A percentile compares a stretch with the other conserved stretches of the same genome.
These are phyloP conservation scores for Dasysyrphus tricinctus DNA, from an alignment of 2,888 invertebrate species.

Conservation along the genomic window DNA sequence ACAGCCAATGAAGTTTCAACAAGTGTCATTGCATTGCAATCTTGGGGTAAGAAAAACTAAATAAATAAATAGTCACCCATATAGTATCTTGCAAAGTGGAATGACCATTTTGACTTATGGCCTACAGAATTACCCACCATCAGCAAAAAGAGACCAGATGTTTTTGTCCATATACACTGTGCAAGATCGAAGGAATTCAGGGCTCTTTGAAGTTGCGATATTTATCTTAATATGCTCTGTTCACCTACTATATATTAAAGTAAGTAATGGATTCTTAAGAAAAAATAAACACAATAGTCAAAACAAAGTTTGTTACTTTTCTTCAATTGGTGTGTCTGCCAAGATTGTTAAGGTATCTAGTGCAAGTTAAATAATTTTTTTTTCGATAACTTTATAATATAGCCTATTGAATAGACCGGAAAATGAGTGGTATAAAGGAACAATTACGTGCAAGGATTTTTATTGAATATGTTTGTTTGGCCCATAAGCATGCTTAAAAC, in stretches of 20 bases:
- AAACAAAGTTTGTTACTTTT: too few relatives aligned
- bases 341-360: too few relatives aligned
- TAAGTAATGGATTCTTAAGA: neutral
- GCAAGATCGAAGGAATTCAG: conserved; percentile 3
- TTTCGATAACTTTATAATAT: too few relatives aligned
- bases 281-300: neutral
- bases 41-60: neutral
- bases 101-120: conserved; percentile 36
- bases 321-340: neutral
- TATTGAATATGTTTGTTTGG: too few relatives aligned
- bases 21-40: conserved; percentile 41
- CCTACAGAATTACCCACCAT: neutral
- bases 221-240: neutral
- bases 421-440: too few relatives aligned
- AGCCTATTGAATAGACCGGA: too few relatives aligned
- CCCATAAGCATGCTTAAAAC: too few relatives aligned
- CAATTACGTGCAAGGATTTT: too few relatives aligned
- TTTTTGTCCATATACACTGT: neutral
- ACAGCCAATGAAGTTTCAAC: conserved; percentile 11
- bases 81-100: conserved; percentile 1
- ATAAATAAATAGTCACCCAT: conserved; percentile 17
- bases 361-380: neutral
- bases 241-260: neutral
- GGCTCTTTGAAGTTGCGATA: neutral
- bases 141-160: conserved; percentile 11